Evolutionary conservation across 2,797 vertebrate genomes (phyloP).

Genomic region (Diceros bicornis): DNA sequence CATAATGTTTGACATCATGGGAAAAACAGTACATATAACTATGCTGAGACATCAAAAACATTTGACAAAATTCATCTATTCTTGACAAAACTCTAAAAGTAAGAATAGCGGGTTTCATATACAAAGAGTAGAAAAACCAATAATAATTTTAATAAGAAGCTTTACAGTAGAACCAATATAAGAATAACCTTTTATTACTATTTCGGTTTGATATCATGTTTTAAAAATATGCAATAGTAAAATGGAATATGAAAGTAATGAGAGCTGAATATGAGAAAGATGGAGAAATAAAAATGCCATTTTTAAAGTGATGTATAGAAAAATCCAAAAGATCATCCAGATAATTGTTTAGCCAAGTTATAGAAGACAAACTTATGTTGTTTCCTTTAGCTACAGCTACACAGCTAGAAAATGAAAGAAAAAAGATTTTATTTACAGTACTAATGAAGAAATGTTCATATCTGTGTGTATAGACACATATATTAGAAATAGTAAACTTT

Average conservation of each 20-base stretch:
- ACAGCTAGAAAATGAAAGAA: background rate
- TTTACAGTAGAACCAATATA: background rate
- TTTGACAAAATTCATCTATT: background rate
- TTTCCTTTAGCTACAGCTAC: background rate
- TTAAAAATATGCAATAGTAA: background rate
- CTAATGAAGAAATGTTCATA: background rate
- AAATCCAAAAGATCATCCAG: background rate
- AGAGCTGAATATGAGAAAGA: background rate
- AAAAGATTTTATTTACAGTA: background rate
- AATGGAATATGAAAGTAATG: background rate
- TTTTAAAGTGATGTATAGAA: slow-evolving; percentile 3
- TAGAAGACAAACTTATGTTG: background rate
- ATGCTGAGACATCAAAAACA: background rate
- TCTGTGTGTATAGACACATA: background rate
- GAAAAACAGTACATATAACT: background rate
- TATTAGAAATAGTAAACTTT: slow-evolving; percentile 41
- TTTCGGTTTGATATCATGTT: background rate
- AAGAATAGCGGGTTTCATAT: slow-evolving; percentile 1
- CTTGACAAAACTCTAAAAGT: background rate
- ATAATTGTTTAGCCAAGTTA: background rate
- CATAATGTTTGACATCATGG: background rate
- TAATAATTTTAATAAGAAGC: background rate
- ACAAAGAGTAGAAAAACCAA: background rate
- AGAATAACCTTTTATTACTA: background rate
- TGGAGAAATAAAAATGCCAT: background rate